These are phyloP conservation scores for Fragum whitleyi DNA, from an alignment of 2,888 invertebrate genomes.

Conservation along the genomic window DNA sequence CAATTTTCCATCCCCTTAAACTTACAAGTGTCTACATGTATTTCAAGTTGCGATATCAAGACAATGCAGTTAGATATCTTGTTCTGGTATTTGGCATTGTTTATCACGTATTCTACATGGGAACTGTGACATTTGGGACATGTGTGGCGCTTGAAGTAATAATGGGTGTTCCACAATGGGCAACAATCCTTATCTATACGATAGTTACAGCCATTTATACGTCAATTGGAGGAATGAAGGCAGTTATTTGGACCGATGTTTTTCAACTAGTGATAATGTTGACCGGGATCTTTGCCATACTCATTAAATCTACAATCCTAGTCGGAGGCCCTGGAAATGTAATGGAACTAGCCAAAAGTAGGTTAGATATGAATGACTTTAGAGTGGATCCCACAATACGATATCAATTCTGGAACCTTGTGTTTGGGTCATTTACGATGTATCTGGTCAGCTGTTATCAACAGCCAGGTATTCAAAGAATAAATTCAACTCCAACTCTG, in stretches of 20 bases:
- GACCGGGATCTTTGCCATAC: conserved; percentile 18
- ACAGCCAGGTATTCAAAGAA: conserved; percentile 38
- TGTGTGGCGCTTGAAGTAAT: conserved; percentile 39
- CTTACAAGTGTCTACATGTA: conserved; percentile 46
- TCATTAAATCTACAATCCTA: conserved; percentile 27
- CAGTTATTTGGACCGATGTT: conserved; percentile 47
- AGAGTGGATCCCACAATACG: conserved; percentile 35
- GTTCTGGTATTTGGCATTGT: conserved; percentile 19
- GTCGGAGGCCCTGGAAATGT: conserved; percentile 26
- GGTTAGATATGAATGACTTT: conserved; percentile 33
- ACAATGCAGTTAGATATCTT: conserved; percentile 33
- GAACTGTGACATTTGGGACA: conserved; percentile 32
- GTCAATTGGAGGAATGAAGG: conserved; percentile 43
- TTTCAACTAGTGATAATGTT: conserved; percentile 43
- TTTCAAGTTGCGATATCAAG: conserved; percentile 34
- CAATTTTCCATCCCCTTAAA: conserved; percentile 28
- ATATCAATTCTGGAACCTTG: conserved; percentile 10
- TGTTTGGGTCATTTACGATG: conserved; percentile 1
- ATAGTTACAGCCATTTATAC: conserved; percentile 37
- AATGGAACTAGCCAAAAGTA: not conserved
- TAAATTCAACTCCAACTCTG: conserved; percentile 14
- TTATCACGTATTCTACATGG: conserved; percentile 46
- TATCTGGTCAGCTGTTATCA: not conserved
- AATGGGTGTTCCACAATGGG: conserved; percentile 39
- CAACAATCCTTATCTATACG: conserved; percentile 34